Evolutionary conservation across 2,888 invertebrate genomes (phyloP), one percentile per base, ranked within the genome.

Genomic region (Ashinkailepas kermadecensis): DNA sequence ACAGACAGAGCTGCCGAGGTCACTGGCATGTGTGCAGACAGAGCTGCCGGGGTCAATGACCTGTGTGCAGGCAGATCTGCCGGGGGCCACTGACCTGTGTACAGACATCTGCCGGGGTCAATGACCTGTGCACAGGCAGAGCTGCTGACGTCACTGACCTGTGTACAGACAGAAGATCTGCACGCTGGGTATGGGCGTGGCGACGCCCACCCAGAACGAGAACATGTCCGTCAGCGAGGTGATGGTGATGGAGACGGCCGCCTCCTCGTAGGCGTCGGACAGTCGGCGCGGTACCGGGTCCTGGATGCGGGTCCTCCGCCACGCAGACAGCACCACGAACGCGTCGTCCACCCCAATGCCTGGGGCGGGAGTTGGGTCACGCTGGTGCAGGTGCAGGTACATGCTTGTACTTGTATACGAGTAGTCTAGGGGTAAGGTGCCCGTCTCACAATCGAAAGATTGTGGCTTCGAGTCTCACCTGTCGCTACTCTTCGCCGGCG

Each of bases 281-380:
- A 89, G 84, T 39, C 88, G 84, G 54, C 85, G 85, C 23, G 86
- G 85, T 39, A 88, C 85, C 13, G 82, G 39, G 57, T 82, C 82
- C 25, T 82, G 81, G n/a, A 85, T 82, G 78, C 86, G 86, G 11
- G 88, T 88, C 62, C 88, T 83, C 81, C 88, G 86, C 88, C 88
- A 88, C 11, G 88, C 87, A n/a, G 88, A 87, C 23, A 86, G 85
- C 86, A 88, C 86, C n/a, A 88, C 86, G 84, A 88, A 88, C 59
- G 87, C 86, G 84, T 88, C 88, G 83, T 88, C 88, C 83, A 88
- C 86, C 56, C 88, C 88, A 82, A 88, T 88, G 80, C 88, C 88
- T 88, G 78, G 8, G 56, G 21, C 11, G 9, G 65, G 23, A 0
- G n/a, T n/a, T n/a, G 23, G 23, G 65, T 65, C 65, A 23, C 9